Evolutionary conservation across 1,140 invertebrate species (phyloP), one percentile per base, ranked within the genome.

Genomic region (Trypoxylus dichotomus): DNA sequence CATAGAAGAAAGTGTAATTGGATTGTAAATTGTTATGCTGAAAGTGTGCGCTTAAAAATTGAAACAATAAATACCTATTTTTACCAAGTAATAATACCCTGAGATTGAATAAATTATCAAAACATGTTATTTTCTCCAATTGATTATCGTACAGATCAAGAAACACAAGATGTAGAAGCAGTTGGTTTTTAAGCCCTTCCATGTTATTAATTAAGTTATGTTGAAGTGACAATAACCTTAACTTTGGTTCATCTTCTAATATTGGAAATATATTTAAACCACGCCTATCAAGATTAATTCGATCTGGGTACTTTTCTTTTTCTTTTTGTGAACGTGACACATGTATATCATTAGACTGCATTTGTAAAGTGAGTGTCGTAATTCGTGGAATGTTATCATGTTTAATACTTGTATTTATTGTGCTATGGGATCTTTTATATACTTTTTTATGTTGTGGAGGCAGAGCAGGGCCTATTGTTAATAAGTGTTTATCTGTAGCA

Each of bases 121-220:
- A 87, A 77, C 91, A 93, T 58, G 90, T 90, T 72, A 98, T 93
- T 83, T 92, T 92, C 77, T 97, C 95, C 47, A 98, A 92, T 86
- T 97, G 94, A 87, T 98, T 98, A 86, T 97, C 95, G 86, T 97
- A 98, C 3, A 98, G 87, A 86, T 98, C 96, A 63, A 98, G 90
- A 84, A 97, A 97, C 29, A 98, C 95, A 58, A 97, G 86, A 85
- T 94, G 91, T 37, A 91, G 91, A 76, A 96, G 89, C 77, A 90
- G 90, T 63, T 87, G 85, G 81, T 88, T 84, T 79, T 88, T 84
- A 24, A 92, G 85, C 74, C 89, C 89, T 79, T 93, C 91, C 74
- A 97, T 91, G 79, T 90, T 92, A 76, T 91, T 93, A 76, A 98
- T 93, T 78, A 95, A 89, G 88, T 98, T 98, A 85, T 97, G 95